Evolutionary conservation across 2,113 vertebrate genomes (phyloP).

Genomic region (Hemiprocne comata): DNA sequence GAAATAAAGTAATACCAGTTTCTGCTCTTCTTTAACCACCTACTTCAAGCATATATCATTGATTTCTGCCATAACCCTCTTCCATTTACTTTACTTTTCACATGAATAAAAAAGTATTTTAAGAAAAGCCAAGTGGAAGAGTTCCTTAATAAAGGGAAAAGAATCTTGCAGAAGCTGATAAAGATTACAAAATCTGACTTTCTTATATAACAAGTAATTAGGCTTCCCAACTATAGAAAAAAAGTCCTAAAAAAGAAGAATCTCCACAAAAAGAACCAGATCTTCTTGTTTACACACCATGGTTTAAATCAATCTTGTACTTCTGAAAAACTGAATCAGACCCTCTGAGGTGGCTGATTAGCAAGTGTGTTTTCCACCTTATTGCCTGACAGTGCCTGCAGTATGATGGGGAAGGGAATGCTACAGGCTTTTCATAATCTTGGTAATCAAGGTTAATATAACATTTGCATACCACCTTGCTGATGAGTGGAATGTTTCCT

Average conservation of each 20-base stretch:
- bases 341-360: not conserved
- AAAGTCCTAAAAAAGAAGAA: not conserved
- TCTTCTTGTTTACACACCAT: not conserved
- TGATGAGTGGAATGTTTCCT: not conserved
- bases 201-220: slow-evolving; percentile 6
- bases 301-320: not conserved
- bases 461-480: slow-evolving; percentile 45
- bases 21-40: not conserved
- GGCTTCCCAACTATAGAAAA: not conserved
- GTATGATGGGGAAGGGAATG: not conserved
- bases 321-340: not conserved
- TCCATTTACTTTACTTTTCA: slow-evolving; percentile 1
- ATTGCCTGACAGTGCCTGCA: not conserved
- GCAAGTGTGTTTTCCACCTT: not conserved
- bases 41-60: not conserved
- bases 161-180: not conserved
- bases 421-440: not conserved
- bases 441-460: slow-evolving; percentile 42
- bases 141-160: not conserved
- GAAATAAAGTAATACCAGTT: not conserved
- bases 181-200: not conserved
- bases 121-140: not conserved
- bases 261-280: not conserved
- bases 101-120: not conserved
- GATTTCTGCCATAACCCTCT: not conserved